A percentile compares a stretch with the other conserved stretches of the same genome.
Evolutionary conservation across 2,113 vertebrate genomes (phyloP).

Genomic region (Misgurnus mizolepis): DNA sequence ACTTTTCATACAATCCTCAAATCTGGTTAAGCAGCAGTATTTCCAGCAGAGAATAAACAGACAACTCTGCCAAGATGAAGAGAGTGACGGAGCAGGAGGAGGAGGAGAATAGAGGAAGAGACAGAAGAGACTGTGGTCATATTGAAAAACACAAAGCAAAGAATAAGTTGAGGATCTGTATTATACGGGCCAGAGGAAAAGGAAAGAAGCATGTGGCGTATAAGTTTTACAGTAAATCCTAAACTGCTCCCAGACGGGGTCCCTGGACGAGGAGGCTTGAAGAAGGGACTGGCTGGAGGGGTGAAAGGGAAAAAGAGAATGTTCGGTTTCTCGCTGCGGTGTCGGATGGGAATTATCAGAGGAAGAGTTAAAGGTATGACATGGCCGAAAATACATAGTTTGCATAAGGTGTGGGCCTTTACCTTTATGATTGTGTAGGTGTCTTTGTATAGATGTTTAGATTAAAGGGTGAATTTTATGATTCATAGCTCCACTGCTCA

Average conservation of each 20-base stretch:
- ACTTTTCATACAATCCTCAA: not conserved
- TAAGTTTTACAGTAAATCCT: constrained; percentile 56
- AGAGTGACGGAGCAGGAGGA: not conserved
- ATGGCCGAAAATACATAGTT: not conserved
- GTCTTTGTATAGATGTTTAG: not conserved
- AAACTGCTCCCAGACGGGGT: constrained; percentile 64
- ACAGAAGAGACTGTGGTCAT: not conserved
- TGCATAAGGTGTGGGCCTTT: not conserved
- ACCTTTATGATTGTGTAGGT: not conserved
- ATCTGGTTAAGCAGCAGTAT: not conserved
- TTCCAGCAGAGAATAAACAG: constrained; percentile 12
- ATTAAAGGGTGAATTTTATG: not conserved
- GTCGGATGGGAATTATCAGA: constrained; percentile 72
- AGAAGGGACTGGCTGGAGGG: constrained; percentile 58
- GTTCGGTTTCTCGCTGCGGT: constrained; percentile 74
- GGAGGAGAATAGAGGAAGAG: constrained; percentile 44
- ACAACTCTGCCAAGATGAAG: not conserved
- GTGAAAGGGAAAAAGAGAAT: constrained; percentile 68
- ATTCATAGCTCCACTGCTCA: not conserved
- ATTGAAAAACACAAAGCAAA: constrained; percentile 28
- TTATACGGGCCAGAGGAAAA: not conserved
- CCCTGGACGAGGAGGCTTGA: constrained; percentile 55
- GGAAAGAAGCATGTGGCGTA: constrained; percentile 61
- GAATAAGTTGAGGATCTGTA: constrained; percentile 61
- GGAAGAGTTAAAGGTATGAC: constrained; percentile 72